Evolutionary conservation across 2,888 invertebrate genomes (phyloP).

Genomic region (Andrena praecox): DNA sequence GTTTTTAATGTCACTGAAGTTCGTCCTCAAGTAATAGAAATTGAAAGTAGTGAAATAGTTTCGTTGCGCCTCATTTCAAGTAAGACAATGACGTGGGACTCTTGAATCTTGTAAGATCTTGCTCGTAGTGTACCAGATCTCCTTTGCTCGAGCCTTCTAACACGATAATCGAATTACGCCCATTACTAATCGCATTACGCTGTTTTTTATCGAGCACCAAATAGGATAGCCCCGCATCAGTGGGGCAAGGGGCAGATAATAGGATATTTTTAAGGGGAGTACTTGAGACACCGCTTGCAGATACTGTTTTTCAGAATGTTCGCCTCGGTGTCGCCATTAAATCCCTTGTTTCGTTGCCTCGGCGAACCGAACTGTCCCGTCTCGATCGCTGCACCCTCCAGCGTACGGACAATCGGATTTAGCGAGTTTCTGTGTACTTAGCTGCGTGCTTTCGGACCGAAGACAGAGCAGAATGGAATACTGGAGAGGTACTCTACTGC

Average conservation of each 20-base stretch:
- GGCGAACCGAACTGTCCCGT: neutral
- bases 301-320: neutral
- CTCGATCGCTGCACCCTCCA: slow-evolving; percentile 16
- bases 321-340: slow-evolving; percentile 17
- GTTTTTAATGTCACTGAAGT: too few relatives aligned
- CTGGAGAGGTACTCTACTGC: slow-evolving; percentile 17
- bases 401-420: slow-evolving; percentile 40
- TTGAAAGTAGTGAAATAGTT: too few relatives aligned
- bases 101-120: neutral
- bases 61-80: too few relatives aligned
- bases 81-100: too few relatives aligned
- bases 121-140: neutral
- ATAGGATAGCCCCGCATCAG: neutral
- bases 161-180: slow-evolving; percentile 35
- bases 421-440: slow-evolving; percentile 37
- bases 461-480: neutral
- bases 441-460: slow-evolving; percentile 11
- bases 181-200: slow-evolving; percentile 27
- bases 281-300: slow-evolving; percentile 2
- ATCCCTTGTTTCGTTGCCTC: neutral
- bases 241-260: slow-evolving; percentile 8
- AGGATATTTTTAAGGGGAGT: slow-evolving; percentile 16
- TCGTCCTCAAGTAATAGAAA: too few relatives aligned
- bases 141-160: slow-evolving; percentile 1
- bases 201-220: slow-evolving; percentile 21